phyloP scores from a whole-genome alignment of 2,797 vertebrate species.

The Rhabdomys pumilio region DNA sequence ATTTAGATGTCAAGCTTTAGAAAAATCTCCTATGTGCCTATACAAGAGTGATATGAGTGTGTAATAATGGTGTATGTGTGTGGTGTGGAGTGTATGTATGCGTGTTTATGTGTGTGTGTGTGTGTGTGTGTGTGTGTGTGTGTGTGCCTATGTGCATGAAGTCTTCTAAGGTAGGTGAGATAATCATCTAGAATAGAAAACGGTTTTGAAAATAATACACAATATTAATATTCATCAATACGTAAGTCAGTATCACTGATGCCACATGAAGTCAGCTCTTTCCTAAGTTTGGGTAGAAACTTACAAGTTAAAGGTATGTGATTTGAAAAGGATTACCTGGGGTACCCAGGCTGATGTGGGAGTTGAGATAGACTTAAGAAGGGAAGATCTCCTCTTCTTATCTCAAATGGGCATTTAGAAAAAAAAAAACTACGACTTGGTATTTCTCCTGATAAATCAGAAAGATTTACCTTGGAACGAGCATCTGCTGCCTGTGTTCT shows the following conservation, averaged over 20 bases:
- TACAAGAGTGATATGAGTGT: neutral
- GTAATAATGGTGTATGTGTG: neutral
- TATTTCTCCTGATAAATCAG: conserved; percentile 86
- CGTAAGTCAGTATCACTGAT: neutral
- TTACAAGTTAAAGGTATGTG: conserved; percentile 71
- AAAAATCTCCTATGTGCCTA: neutral
- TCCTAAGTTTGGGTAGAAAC: conserved; percentile 69
- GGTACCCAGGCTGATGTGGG: conserved; percentile 67
- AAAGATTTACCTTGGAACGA: conserved; percentile 88
- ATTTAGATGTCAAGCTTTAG: conserved; percentile 67
- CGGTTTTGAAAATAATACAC: conserved; percentile 68
- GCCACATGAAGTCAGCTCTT: conserved; percentile 70
- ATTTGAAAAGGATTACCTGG: conserved; percentile 73
- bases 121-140: neutral
- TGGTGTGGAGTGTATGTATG: neutral
- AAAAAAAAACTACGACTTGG: conserved; percentile 85
- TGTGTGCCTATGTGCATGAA: neutral
- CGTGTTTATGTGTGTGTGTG: neutral
- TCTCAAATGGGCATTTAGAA: conserved; percentile 86
- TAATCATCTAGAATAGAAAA: conserved; percentile 73
- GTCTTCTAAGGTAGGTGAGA: conserved; percentile 74
- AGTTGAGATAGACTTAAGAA: conserved; percentile 74
- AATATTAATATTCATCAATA: conserved; percentile 41
- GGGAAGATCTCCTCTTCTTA: conserved; percentile 72
- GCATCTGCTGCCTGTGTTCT: conserved; percentile 86